A percentile compares a stretch with the other conserved stretches of the same genome.
phyloP scores from a whole-genome alignment of 2,888 invertebrate species.

The Chalcosyrphus nemorum region DNA sequence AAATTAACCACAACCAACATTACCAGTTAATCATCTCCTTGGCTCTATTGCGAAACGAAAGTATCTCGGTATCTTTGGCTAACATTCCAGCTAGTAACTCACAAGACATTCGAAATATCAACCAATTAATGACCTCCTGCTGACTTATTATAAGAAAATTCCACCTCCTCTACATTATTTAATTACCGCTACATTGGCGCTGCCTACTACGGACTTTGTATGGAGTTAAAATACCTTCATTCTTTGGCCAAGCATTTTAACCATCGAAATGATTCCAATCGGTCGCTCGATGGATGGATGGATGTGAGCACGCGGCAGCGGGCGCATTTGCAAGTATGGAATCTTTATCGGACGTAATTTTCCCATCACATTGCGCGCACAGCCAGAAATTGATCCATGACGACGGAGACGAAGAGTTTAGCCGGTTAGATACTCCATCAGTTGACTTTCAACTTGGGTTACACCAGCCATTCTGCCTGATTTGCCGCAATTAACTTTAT shows the following conservation, averaged over 20 bases:
- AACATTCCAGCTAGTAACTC: constrained; percentile 17
- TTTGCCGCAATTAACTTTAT: constrained; percentile 68
- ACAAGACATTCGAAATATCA: constrained; percentile 58
- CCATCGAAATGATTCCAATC: constrained; percentile 47
- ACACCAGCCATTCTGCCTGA: constrained; percentile 49
- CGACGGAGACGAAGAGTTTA: constrained; percentile 26
- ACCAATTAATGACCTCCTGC: constrained; percentile 57
- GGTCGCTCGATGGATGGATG: too few species aligned
- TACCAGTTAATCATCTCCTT: too few species aligned
- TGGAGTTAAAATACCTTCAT: constrained; percentile 38
- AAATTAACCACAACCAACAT: too few species aligned
- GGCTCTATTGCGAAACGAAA: neutral
- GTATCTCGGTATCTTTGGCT: neutral
- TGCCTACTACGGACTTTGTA: constrained; percentile 3
- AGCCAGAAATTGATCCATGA: constrained; percentile 63
- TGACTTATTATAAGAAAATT: constrained; percentile 55
- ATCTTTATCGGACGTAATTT: constrained; percentile 33
- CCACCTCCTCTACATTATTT: constrained; percentile 59
- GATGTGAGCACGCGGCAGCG: constrained; percentile 6
- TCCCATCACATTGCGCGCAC: constrained; percentile 39
- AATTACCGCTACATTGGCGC: constrained; percentile 63
- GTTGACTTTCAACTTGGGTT: constrained; percentile 1
- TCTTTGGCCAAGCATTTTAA: neutral
- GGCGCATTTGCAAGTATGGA: constrained; percentile 43
- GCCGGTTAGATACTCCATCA: constrained; percentile 53